Conservation (phyloP, 2,113 vertebrate genomes). For the Otis tarda region DNA sequence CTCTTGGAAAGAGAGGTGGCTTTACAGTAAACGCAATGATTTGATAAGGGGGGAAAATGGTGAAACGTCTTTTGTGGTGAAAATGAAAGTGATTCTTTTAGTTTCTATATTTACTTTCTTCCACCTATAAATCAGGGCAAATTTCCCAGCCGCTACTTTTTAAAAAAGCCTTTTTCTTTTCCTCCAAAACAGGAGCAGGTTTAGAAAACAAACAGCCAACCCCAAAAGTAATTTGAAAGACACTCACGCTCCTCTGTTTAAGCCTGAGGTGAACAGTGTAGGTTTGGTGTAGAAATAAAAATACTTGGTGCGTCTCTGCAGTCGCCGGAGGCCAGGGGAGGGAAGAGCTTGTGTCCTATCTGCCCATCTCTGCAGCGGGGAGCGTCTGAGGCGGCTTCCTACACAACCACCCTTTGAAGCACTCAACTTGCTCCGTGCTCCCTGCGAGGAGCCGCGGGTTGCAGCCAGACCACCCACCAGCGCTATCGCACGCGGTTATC, state of each 20-base stretch:
- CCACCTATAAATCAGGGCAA: background rate
- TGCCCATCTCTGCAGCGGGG: background rate
- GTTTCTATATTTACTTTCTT: background rate
- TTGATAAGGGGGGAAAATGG: background rate
- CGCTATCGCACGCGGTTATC: background rate
- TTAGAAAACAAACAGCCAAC: background rate
- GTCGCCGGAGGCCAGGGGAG: background rate
- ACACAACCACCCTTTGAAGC: background rate
- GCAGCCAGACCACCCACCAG: background rate
- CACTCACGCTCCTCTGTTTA: background rate
- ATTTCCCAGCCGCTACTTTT: background rate
- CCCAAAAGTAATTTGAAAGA: background rate
- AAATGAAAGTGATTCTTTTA: background rate
- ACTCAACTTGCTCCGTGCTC: background rate
- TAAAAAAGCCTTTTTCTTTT: background rate
- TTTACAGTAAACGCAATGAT: background rate
- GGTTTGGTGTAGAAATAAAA: background rate
- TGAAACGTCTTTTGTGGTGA: background rate
- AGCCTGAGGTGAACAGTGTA: background rate
- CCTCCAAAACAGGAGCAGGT: background rate
- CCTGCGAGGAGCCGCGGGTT: background rate
- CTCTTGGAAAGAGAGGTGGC: background rate
- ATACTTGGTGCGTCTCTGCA: fast-evolving
- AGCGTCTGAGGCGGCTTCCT: background rate
- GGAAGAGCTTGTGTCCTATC: background rate